These are phyloP conservation scores for Vipera latastei DNA, from an alignment of 2,797 vertebrate species.

Conservation along the genomic window DNA sequence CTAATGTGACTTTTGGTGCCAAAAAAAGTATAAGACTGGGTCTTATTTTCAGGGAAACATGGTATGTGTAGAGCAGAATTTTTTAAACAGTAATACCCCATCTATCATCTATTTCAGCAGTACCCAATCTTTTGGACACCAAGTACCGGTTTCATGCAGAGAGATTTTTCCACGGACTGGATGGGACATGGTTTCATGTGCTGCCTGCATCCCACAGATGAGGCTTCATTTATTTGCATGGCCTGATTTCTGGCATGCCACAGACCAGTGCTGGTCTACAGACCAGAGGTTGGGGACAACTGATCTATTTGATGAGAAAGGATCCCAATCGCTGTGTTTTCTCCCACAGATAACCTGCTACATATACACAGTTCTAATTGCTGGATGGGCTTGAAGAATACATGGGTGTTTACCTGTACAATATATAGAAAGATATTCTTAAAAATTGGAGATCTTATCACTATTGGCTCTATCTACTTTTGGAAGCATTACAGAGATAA, in stretches of 20 bases:
- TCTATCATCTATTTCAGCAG: not conserved
- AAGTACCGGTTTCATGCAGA: no score
- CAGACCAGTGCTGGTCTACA: no score
- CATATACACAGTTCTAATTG: not conserved
- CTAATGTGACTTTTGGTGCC: no score
- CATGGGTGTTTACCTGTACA: not conserved
- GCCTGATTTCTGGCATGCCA: no score
- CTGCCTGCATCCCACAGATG: no score
- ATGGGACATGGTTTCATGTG: no score
- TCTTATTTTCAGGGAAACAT: no score
- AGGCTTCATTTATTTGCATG: no score
- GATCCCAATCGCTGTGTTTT: not conserved
- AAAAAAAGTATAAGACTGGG: no score
- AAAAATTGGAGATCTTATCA: not conserved
- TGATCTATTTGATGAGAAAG: not conserved
- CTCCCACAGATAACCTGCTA: not conserved
- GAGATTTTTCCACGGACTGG: no score
- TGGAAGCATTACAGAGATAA: slow-evolving; percentile 21
- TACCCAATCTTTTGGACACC: no score
- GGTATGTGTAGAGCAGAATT: not conserved
- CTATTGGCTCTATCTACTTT: not conserved
- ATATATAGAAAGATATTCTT: not conserved
- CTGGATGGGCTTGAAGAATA: not conserved
- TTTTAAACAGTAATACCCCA: not conserved
- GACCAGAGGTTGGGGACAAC: no score